phyloP scores from a whole-genome alignment of 2,113 vertebrate genomes.

The Urocitellus parryii region DNA sequence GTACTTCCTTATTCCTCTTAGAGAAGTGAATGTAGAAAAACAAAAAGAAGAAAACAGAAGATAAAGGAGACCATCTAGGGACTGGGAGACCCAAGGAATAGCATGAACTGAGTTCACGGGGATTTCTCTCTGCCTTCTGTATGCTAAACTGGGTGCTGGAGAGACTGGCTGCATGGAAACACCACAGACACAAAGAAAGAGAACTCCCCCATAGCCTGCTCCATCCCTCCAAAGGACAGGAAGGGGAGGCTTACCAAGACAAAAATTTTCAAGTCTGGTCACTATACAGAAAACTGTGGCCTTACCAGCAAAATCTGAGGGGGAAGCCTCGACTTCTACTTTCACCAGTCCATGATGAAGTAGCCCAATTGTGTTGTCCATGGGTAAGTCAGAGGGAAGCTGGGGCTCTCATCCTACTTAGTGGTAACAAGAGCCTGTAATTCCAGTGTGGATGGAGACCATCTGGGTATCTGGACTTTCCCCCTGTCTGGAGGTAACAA shows the following conservation, averaged over 20 bases:
- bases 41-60: too few species aligned
- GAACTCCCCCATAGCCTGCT: not conserved
- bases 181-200: not conserved
- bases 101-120: not conserved
- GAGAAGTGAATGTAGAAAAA: too few species aligned
- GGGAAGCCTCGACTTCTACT: not conserved
- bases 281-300: too few species aligned
- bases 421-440: not conserved
- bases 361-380: not conserved
- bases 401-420: too few species aligned
- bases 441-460: not conserved
- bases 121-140: not conserved
- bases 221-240: too few species aligned
- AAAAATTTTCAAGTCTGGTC: too few species aligned
- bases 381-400: not conserved
- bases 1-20: too few species aligned
- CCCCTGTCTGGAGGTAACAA: rapidly evolving
- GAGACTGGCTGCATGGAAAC: not conserved
- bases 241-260: too few species aligned
- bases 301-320: too few species aligned
- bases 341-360: not conserved
- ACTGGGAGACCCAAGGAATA: not conserved
- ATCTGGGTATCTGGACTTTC: not conserved
- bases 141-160: too few species aligned
- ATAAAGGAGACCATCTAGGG: too few species aligned